A percentile compares a stretch with the other conserved stretches of the same genome.
These are phyloP conservation scores for Collichthys lucidus DNA, from an alignment of 2,113 vertebrate genomes.

Conservation along the genomic window DNA sequence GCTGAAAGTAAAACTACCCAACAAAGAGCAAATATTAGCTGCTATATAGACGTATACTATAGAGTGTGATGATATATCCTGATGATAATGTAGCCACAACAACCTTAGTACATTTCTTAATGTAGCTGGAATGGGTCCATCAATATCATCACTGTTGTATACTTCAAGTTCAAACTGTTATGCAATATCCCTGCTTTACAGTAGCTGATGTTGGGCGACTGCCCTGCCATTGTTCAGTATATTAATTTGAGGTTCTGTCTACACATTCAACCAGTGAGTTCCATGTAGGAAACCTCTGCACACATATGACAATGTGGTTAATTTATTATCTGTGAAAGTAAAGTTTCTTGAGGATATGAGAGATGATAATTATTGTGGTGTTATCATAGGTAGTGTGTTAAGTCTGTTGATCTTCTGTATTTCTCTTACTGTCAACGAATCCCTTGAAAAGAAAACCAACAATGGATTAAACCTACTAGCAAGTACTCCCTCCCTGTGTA, in stretches of 20 bases:
- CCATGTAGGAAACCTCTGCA: too few species aligned
- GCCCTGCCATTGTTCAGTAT: not conserved
- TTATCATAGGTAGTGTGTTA: not conserved
- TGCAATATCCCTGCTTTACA: not conserved
- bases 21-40: not conserved
- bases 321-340: too few species aligned
- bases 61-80: not conserved
- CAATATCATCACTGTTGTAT: not conserved
- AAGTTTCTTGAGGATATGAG: too few species aligned
- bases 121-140: not conserved
- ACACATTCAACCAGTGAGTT: not conserved
- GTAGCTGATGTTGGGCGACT: not conserved
- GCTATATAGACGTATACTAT: not conserved
- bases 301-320: too few species aligned
- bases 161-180: not conserved
- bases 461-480: not conserved
- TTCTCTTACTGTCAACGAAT: not conserved
- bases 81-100: not conserved
- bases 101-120: not conserved
- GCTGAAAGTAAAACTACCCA: too few species aligned
- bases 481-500: not conserved
- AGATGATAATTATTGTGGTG: too few species aligned
- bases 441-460: not conserved
- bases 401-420: not conserved
- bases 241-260: not conserved